Evolutionary conservation across 2,797 vertebrate genomes (phyloP).

Genomic region (Emys orbicularis): DNA sequence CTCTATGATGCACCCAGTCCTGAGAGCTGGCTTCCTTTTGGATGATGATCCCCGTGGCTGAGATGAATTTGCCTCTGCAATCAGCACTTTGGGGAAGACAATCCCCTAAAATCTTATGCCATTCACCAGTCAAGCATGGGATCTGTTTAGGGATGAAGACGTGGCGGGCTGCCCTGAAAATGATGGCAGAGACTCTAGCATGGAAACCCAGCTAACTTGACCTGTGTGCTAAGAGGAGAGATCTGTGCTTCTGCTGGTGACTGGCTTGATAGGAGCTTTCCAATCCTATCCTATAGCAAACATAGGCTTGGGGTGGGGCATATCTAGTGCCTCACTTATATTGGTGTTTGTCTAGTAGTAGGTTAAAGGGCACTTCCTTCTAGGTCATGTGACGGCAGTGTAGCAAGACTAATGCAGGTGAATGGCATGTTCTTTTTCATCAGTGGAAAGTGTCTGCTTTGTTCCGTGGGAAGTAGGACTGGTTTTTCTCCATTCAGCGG

Average conservation of each 20-base stretch:
- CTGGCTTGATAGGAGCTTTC: no score
- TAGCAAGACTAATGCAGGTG: not conserved
- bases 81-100: not conserved
- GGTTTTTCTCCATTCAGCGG: not conserved
- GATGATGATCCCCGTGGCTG: not conserved
- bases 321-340: not conserved
- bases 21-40: not conserved
- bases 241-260: no score
- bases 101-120: not conserved
- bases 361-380: not conserved
- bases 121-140: no score
- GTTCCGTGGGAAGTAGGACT: not conserved
- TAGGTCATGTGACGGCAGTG: not conserved
- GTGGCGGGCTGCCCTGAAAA: no score
- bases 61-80: not conserved
- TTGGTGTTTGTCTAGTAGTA: not conserved
- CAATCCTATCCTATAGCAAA: not conserved
- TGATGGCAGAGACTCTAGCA: no score
- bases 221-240: not conserved
- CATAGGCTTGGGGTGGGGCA: not conserved
- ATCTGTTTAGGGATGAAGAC: no score
- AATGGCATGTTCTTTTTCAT: not conserved
- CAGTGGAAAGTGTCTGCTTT: not conserved
- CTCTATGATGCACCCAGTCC: not conserved
- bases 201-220: no score